Evolutionary conservation across 2,113 vertebrate species (phyloP).

Genomic region (Corythornis cristatus): DNA sequence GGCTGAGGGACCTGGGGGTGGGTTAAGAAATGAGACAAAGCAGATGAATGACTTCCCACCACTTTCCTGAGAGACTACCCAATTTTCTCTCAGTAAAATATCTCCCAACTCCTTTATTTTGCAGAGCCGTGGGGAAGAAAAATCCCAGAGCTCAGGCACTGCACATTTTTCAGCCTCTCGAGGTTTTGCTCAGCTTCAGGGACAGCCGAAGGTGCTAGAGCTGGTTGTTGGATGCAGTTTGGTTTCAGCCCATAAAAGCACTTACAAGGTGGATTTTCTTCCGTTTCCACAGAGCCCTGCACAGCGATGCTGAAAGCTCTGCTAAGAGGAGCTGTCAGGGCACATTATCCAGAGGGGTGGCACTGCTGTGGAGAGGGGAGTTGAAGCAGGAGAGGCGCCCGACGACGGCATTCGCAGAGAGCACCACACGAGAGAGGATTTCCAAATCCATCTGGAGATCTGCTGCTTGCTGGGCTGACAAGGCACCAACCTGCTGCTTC

Average conservation of each 20-base stretch:
- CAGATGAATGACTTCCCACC: fast-evolving
- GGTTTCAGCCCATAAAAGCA: slow-evolving; percentile 42
- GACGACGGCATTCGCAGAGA: not conserved
- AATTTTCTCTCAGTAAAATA: not conserved
- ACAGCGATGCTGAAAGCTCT: not conserved
- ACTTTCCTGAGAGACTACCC: not conserved
- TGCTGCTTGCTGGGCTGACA: not conserved
- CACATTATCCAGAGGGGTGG: slow-evolving; percentile 47
- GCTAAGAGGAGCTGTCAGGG: slow-evolving; percentile 53
- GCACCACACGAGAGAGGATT: not conserved
- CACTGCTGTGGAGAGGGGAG: not conserved
- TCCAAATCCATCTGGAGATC: not conserved
- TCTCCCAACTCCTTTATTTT: not conserved
- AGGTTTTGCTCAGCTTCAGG: not conserved
- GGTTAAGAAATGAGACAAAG: not conserved
- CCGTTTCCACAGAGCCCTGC: slow-evolving; percentile 20
- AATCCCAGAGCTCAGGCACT: not conserved
- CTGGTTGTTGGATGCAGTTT: not conserved
- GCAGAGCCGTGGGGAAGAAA: not conserved
- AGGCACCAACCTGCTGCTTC: not conserved
- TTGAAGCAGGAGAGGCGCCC: not conserved
- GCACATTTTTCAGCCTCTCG: fast-evolving
- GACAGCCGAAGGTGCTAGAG: not conserved
- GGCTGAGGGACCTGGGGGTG: not conserved
- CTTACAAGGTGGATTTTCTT: slow-evolving; percentile 35